A percentile compares a stretch with the other conserved stretches of the same genome.
These are phyloP conservation scores for Rousettus madagascariensis DNA, from an alignment of 2,797 vertebrate genomes.

Conservation along the genomic window DNA sequence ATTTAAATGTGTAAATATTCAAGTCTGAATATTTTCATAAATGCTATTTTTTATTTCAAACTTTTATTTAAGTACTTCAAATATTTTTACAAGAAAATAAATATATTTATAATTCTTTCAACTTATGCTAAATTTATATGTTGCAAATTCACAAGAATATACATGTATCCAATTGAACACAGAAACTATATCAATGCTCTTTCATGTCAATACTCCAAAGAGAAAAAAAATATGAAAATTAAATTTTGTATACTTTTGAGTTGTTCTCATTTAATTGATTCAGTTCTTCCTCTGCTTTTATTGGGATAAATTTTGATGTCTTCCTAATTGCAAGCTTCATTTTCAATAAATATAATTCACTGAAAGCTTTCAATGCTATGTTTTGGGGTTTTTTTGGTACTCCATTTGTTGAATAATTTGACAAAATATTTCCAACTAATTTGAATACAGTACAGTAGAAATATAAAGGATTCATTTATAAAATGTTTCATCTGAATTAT, in stretches of 20 bases:
- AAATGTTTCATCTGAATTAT: background rate
- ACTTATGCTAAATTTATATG: background rate
- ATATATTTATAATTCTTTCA: background rate
- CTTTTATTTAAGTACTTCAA: background rate
- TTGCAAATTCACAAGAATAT: background rate
- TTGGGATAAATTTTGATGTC: background rate
- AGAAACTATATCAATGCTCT: background rate
- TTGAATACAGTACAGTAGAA: background rate
- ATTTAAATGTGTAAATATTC: background rate
- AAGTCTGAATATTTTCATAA: background rate
- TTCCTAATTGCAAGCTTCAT: background rate
- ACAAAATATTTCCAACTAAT: background rate
- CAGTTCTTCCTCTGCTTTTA: background rate
- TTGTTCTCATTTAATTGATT: background rate
- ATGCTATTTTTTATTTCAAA: background rate
- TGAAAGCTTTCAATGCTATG: background rate
- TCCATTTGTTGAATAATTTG: background rate
- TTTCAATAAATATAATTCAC: background rate
- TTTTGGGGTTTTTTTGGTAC: background rate
- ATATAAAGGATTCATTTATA: background rate
- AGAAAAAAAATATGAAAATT: background rate
- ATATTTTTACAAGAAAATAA: background rate
- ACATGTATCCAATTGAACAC: background rate
- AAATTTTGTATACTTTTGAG: background rate
- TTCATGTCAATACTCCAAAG: background rate